Conservation (phyloP, 2,888 invertebrate species). For the Acanthosepion lycidas region DNA sequence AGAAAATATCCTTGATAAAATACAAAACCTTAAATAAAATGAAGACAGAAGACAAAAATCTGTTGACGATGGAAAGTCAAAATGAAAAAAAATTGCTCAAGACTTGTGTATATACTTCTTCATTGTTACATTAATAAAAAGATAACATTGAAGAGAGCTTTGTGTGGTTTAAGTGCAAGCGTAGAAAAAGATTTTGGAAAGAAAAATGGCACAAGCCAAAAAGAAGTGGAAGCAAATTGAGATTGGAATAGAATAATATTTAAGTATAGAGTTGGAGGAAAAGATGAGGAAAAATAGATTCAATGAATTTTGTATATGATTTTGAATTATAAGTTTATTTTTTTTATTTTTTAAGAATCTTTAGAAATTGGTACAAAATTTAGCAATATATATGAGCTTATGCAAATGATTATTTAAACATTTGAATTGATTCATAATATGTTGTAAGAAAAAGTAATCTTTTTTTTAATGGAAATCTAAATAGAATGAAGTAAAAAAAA, state of each 20-base stretch:
- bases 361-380: not conserved
- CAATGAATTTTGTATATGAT: not conserved
- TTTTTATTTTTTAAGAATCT: not conserved
- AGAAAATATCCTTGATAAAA: constrained; percentile 22
- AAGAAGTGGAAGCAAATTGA: constrained; percentile 12
- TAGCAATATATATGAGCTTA: not conserved
- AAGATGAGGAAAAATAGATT: constrained; percentile 23
- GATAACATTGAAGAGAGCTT: constrained; percentile 33
- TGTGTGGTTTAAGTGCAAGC: not conserved
- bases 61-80: not conserved
- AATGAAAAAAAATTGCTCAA: not conserved
- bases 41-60: constrained; percentile 8
- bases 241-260: not conserved
- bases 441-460: not conserved
- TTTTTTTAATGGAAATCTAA: not conserved
- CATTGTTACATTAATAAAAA: not conserved
- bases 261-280: not conserved
- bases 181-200: not conserved
- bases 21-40: constrained; percentile 13
- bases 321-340: not conserved
- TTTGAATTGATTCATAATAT: not conserved
- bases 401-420: not conserved
- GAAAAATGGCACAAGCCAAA: constrained; percentile 13
- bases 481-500: not conserved
- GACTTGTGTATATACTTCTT: constrained; percentile 33